phyloP scores from a whole-genome alignment of 1,140 invertebrate genomes.

The Drosophila miranda region DNA sequence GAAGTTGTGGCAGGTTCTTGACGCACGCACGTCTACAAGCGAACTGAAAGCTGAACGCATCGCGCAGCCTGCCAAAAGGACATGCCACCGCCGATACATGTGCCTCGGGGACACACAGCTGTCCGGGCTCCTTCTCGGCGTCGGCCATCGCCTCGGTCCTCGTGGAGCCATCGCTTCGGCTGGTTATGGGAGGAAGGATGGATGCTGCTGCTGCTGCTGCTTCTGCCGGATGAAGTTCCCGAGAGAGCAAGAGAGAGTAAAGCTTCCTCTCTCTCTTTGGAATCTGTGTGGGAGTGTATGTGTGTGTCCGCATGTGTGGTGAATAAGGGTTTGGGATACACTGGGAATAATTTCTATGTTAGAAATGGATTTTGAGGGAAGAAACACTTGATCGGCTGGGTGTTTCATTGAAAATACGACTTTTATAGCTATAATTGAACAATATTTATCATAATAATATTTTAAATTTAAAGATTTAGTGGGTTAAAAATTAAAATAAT shows the following conservation, averaged over 20 bases:
- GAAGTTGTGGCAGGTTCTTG: constrained; percentile 43
- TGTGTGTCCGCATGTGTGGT: constrained; percentile 33
- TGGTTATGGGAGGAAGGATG: constrained; percentile 33
- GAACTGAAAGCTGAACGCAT: constrained; percentile 62
- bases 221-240: constrained; percentile 61
- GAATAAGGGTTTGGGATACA: constrained; percentile 37
- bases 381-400: not conserved
- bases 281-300: not conserved
- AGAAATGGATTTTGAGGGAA: too few relatives aligned
- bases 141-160: constrained; percentile 12
- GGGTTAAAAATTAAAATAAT: too few relatives aligned
- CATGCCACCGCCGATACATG: constrained; percentile 30
- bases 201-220: constrained; percentile 21
- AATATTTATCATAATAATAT: too few relatives aligned
- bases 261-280: constrained; percentile 30
- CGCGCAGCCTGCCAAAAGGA: constrained; percentile 70
- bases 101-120: not conserved
- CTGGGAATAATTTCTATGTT: constrained; percentile 8
- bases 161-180: constrained; percentile 35
- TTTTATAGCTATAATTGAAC: too few relatives aligned
- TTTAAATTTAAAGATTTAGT: too few relatives aligned
- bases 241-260: constrained; percentile 24
- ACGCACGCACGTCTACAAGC: constrained; percentile 74
- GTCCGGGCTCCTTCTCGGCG: constrained; percentile 1
- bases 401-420: too few relatives aligned